Evolutionary conservation across 1,140 invertebrate genomes (phyloP).

Genomic region (Apis laboriosa): DNA sequence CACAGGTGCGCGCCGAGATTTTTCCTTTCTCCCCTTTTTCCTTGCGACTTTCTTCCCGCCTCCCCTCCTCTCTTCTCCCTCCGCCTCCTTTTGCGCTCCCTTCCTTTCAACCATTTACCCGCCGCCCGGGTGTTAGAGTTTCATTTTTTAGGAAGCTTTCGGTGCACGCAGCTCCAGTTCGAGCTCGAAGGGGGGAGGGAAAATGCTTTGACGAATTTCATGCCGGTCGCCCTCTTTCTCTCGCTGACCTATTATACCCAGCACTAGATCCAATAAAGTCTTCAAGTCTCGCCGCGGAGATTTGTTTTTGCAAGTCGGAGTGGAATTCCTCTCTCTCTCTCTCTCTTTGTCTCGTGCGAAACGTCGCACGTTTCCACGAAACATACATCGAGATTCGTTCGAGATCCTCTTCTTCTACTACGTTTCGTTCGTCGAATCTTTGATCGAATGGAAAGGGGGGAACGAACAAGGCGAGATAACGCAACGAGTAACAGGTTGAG

Average conservation of each 20-base stretch:
- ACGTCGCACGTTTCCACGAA: no score
- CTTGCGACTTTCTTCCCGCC: slow-evolving; percentile 18
- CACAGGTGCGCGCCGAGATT: slow-evolving; percentile 41
- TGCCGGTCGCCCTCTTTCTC: slow-evolving; percentile 2
- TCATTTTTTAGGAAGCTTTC: slow-evolving; percentile 29
- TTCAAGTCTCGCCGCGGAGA: neutral
- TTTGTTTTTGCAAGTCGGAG: neutral
- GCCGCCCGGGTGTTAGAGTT: slow-evolving; percentile 30
- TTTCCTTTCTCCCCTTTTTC: no score
- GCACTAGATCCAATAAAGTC: neutral
- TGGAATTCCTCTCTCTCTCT: neutral
- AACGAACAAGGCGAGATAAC: no score
- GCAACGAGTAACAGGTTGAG: no score
- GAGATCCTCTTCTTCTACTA: no score
- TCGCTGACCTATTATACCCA: slow-evolving; percentile 17
- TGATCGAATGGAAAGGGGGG: no score
- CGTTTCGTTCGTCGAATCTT: no score
- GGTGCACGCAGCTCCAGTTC: neutral
- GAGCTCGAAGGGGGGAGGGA: no score
- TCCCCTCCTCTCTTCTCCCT: slow-evolving; percentile 22
- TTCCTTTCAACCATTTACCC: slow-evolving; percentile 36
- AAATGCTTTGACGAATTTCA: slow-evolving; percentile 28
- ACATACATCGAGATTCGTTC: no score
- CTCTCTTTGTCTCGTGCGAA: no score
- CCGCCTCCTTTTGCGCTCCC: neutral